Evolutionary conservation across 2,113 vertebrate genomes (phyloP), one percentile per base, ranked within the genome.

Genomic region (Gadus chalcogrammus): DNA sequence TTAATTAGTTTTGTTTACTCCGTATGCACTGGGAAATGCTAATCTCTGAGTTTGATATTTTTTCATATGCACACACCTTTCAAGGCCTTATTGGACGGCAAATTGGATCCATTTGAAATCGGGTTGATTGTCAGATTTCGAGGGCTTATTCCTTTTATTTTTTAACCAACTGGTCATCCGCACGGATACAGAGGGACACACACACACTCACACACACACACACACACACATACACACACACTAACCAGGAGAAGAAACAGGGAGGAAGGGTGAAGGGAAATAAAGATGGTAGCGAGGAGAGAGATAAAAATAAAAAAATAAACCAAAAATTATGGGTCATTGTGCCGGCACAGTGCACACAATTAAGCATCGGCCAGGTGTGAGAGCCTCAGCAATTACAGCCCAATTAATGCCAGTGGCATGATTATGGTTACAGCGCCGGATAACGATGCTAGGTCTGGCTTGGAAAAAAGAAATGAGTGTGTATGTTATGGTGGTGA

Each of bases 311-410:
- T 13, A 58, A 64, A 79, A 89, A 88, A 89, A 90, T 87, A 86
- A 90, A 90, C 88, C 89, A 88, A 90, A 92, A 90, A 90, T 91
- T 84, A 91, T 78, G 88, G 91, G 91, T 93, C 92, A 91, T 87
- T 91, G 90, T 91, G 90, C 87, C 91, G 87, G 89, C 85, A 91
- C 88, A 91, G 90, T 92, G 91, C 92, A 91, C 90, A 89, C 92
- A 90, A 93, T 93, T 93, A 92, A 92, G 88, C 92, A 92, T 91
- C 84, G 85, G 85, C 88, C 92, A 93, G 91, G 92, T 93, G 91
- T 90, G 87, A 89, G 89, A 92, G 89, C 84, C 84, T 78, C 83
- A 15, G 90, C 92, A 92, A 92, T 93, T 92, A 93, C 89, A 87
- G 89, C 82, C 88, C 89, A 91, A 92, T 93, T 93, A 92, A 92